Percentiles rank a stretch among this genome's conserved stretches.
Conservation (phyloP, 2,797 vertebrate species). For the Rhinatrema bivittatum region DNA sequence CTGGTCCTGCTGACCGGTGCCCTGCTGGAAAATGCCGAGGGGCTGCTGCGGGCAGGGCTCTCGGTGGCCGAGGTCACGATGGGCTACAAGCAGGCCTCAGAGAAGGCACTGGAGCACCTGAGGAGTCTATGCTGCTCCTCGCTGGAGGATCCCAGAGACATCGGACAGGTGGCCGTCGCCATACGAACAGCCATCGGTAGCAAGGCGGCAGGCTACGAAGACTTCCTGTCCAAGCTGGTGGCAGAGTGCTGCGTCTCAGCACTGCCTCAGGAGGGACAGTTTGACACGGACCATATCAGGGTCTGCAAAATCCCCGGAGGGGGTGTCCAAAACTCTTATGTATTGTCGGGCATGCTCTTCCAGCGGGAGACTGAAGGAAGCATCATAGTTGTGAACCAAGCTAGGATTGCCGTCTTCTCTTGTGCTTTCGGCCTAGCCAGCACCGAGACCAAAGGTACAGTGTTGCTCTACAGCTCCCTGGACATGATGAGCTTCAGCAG, state of each 20-base stretch:
- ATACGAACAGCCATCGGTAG: background rate
- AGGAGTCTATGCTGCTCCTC: background rate
- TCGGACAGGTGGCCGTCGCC: background rate
- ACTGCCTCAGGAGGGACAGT: background rate
- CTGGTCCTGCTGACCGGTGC: constrained; percentile 6
- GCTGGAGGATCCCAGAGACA: background rate
- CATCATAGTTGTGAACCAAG: background rate
- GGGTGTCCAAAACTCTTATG: background rate
- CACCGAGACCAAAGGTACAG: background rate
- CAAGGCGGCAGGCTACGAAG: background rate
- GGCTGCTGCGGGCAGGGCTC: background rate
- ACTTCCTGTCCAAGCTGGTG: background rate
- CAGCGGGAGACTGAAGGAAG: background rate
- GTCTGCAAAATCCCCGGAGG: constrained; percentile 2
- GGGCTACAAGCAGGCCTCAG: constrained; percentile 5
- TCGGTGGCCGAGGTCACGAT: background rate
- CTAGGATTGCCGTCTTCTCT: background rate
- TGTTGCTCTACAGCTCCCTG: background rate
- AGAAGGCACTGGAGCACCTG: constrained; percentile 5
- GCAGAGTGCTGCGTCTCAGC: background rate
- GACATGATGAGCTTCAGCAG: background rate
- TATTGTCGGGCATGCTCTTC: constrained; percentile 5
- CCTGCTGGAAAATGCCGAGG: constrained; percentile 5
- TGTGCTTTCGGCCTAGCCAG: constrained; percentile 7
- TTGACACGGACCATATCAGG: background rate